Conservation (phyloP, 2,797 vertebrate species). For the Catamblyrhynchus diadema region DNA sequence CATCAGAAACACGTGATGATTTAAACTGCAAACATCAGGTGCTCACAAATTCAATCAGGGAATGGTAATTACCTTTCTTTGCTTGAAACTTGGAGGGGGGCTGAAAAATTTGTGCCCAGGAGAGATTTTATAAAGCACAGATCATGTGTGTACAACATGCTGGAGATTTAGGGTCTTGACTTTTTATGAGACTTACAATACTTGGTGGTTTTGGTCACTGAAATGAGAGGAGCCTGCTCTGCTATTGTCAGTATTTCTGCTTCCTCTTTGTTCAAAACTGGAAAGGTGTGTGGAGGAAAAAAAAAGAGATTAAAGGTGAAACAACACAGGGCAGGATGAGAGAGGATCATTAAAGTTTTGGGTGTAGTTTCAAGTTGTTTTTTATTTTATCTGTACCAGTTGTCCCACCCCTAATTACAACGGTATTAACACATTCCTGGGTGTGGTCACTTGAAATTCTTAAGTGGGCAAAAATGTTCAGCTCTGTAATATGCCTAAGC, state of each 20-base stretch:
- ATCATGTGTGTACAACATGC: not conserved
- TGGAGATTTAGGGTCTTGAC: not conserved
- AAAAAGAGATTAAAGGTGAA: not conserved
- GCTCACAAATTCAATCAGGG: not conserved
- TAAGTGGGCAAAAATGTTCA: slow-evolving; percentile 40
- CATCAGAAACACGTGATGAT: not conserved
- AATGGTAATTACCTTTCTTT: not conserved
- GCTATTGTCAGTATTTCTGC: not conserved
- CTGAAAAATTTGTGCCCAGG: not conserved
- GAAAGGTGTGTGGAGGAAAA: not conserved
- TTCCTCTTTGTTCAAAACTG: not conserved
- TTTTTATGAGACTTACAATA: not conserved
- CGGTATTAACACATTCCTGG: slow-evolving; percentile 47
- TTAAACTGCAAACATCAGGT: not conserved
- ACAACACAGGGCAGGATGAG: not conserved
- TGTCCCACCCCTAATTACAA: slow-evolving; percentile 50
- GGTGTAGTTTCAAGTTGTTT: slow-evolving; percentile 61
- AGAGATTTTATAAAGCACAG: not conserved
- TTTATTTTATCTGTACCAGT: slow-evolving; percentile 58
- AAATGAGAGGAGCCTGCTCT: not conserved
- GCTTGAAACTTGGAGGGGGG: not conserved
- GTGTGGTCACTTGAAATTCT: slow-evolving; percentile 41
- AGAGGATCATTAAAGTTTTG: slow-evolving; percentile 45
- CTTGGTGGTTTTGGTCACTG: not conserved
- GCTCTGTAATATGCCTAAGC: not conserved